Evolutionary conservation across 2,888 invertebrate genomes (phyloP), one percentile per base, ranked within the genome.

Genomic region (Cheilosia pagana): DNA sequence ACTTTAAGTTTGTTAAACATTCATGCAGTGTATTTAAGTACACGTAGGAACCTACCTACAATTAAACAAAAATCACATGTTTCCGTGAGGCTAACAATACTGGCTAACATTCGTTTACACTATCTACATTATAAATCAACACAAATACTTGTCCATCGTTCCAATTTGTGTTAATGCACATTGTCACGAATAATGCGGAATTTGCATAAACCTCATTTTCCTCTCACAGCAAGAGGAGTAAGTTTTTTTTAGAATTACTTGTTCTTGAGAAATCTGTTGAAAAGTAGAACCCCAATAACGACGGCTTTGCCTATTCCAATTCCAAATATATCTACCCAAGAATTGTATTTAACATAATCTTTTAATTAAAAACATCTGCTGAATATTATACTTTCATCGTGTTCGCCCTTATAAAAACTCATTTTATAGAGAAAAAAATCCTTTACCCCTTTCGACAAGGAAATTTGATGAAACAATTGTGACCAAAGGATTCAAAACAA

Each of bases 381-480:
- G 39, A 35, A 55, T 39, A 45, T 62, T 16, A 21, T 35, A 16
- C n/a, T 25, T 48, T n/a, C 4, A 35, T 28, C 14, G 23, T 12
- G 25, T 23, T 39, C 35, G 8, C 23, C n/a, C 25, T 25, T 14
- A 25, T 25, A 39, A 52, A 43, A 53, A 25, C 3, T 12, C 19
- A 23, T 60, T 62, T 53, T n/a, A 8, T 5, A 35, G 3, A 2
- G 28, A 43, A 35, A 41, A 52, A 53, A 1, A 7, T 53, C 10
- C 4, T 35, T n/a, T 57, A 39, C 31, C 10, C 21, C 12, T 70
- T 70, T 41, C 16, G 31, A 35, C 23, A 12, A 48, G 35, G 23
- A 45, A 71, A 63, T 45, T 35, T 55, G 55, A 70, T 50, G 48
- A 75, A 68, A 23, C 50, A 81, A 68, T 75, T 75, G 60, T 62